A percentile compares a stretch with the other conserved stretches of the same genome.
Conservation (phyloP, 2,888 invertebrate genomes). For the Strigamia maritima region DNA sequence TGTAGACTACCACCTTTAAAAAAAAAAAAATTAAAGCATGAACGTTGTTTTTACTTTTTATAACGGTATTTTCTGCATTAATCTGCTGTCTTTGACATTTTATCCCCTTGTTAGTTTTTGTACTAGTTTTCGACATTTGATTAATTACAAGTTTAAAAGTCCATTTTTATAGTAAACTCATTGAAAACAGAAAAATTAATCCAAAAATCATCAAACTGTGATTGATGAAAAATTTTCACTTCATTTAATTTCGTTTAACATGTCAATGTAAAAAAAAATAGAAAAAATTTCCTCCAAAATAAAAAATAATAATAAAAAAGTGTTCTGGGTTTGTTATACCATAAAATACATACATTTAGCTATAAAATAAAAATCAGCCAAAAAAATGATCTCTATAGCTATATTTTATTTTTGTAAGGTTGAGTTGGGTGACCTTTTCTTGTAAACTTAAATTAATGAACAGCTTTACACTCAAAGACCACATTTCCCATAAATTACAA, state of each 20-base stretch:
- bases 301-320: background rate
- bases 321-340: too few species aligned
- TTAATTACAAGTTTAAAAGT: background rate
- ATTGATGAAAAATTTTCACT: conserved; percentile 1
- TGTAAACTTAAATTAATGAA: background rate
- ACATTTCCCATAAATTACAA: conserved; percentile 4
- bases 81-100: background rate
- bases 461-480: background rate
- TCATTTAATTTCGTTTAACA: background rate
- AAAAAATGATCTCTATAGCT: background rate
- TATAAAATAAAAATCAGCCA: background rate
- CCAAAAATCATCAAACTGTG: background rate
- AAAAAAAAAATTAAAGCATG: background rate
- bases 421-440: background rate
- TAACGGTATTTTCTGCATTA: background rate
- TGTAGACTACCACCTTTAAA: background rate
- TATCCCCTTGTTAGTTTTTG: background rate
- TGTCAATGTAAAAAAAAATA: too few species aligned
- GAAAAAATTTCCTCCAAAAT: too few species aligned
- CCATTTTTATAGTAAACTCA: background rate
- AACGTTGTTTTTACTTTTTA: background rate
- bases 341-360: background rate
- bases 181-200: background rate
- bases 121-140: background rate
- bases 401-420: conserved; percentile 4